Conservation (phyloP, 2,797 vertebrate species). For the Micrastur ruficollis region DNA sequence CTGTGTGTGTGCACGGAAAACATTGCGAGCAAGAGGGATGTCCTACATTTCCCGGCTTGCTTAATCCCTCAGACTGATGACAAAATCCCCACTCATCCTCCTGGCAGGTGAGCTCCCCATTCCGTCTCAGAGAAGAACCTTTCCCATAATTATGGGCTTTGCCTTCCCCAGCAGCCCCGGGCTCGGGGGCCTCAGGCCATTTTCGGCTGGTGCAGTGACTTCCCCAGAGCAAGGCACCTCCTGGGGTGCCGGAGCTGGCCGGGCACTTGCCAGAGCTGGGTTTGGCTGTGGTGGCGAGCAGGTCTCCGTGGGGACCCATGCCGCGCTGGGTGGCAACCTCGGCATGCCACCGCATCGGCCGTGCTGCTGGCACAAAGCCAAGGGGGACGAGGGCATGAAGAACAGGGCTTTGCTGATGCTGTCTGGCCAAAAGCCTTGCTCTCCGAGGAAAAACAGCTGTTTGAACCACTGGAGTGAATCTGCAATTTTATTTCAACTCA, state of each 20-base stretch:
- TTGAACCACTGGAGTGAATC: background rate
- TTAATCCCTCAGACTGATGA: constrained; percentile 30
- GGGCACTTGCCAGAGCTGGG: accelerated
- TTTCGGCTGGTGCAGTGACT: accelerated
- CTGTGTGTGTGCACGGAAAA: background rate
- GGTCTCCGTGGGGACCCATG: accelerated
- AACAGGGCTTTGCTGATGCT: accelerated
- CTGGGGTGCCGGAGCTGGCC: accelerated
- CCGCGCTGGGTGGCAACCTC: background rate
- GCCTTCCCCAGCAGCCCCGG: accelerated
- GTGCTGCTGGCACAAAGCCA: accelerated
- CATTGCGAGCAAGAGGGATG: background rate
- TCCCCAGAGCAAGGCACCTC: accelerated
- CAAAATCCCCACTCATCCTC: constrained; percentile 7
- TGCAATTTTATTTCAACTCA: background rate
- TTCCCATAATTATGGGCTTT: background rate
- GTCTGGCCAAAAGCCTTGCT: background rate
- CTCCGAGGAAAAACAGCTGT: background rate
- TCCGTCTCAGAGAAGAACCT: background rate
- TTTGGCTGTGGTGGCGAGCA: accelerated
- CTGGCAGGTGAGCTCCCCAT: background rate
- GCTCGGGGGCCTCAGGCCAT: background rate
- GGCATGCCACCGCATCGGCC: accelerated
- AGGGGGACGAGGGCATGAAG: accelerated
- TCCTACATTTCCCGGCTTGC: background rate